Percentiles rank a stretch among this genome's conserved stretches.
phyloP scores from a whole-genome alignment of 2,113 vertebrate species.

The Gorsachius goisagi region DNA sequence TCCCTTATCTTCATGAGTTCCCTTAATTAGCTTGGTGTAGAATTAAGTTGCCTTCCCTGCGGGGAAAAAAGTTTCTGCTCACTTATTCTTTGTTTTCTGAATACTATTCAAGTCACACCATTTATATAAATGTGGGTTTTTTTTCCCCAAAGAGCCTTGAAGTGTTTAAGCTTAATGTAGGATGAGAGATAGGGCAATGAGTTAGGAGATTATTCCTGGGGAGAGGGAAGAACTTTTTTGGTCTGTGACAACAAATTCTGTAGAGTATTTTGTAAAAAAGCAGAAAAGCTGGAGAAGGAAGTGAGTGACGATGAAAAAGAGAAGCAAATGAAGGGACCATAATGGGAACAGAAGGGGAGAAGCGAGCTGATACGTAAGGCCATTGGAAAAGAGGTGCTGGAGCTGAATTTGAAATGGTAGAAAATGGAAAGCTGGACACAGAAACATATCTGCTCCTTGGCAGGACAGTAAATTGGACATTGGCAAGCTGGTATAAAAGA shows the following conservation, averaged over 20 bases:
- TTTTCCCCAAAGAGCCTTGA: not conserved
- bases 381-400: not conserved
- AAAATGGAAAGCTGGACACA: not conserved
- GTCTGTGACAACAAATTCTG: not conserved
- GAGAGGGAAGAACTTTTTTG: not conserved
- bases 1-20: conserved; percentile 41
- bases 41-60: not conserved
- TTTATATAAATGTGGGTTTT: not conserved
- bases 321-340: not conserved
- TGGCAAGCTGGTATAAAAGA: not conserved
- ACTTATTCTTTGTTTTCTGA: conserved; percentile 11
- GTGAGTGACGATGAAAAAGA: not conserved
- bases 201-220: not conserved
- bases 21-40: conserved; percentile 2
- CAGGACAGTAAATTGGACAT: not conserved
- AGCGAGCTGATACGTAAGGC: not conserved
- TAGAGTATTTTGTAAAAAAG: not conserved
- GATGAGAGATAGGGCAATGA: conserved; percentile 3
- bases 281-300: not conserved
- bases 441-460: not conserved
- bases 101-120: not conserved
- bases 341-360: not conserved
- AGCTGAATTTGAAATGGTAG: not conserved
- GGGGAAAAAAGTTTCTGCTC: not conserved
- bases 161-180: not conserved